Base-by-base conservation (phyloP, 2,888 invertebrate genomes). In the Pristionchus maxplancki region DNA sequence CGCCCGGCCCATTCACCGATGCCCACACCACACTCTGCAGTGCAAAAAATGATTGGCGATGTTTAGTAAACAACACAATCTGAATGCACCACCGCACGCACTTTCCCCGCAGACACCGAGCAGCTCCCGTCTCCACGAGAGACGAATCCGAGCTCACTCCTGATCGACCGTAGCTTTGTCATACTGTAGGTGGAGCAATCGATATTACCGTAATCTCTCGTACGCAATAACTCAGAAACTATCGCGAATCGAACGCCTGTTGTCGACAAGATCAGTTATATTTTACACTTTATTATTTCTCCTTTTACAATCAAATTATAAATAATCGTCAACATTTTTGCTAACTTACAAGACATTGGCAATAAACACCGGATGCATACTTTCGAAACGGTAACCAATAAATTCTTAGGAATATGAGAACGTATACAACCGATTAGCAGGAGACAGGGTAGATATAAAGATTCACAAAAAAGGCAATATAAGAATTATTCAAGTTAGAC, bases 11-110 rank as follows among this genome's bases (percentile, higher is more conserved):
- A 24, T 86, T 86, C 40, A 86, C 67, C 31, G 86, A 64, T 11
- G 86, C 86, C 86, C 86, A 86, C 67, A 86, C 86, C 24, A 86
- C 86, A 64, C 67, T 86, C 86, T 86, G 48, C 15, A 85, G 64
- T 64, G 50, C 9, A 13, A 37, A 40, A 17, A 1, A 17, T 58
- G 58, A 31, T 28, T 48, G 58, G 20, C 83, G 53, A 48, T 3
- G n/a, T 37, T 34, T 31, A 34, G 20, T 24, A 84, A 48, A 58
- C 11, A 31, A 28, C 81, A 37, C n/a, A 24, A n/a, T 78, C 31
- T 40, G 17, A 34, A 11, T 31, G 31, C 64, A 64, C 64, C 64
- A 71, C 24, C 48, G 11, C 48, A 34, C 40, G 44, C 20, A 67
- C 67, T 44, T 67, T 62, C 17, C 86, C 86, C 24, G 86, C 40